phyloP scores from a whole-genome alignment of 2,888 invertebrate genomes.

The Heteromyza rotundicornis region DNA sequence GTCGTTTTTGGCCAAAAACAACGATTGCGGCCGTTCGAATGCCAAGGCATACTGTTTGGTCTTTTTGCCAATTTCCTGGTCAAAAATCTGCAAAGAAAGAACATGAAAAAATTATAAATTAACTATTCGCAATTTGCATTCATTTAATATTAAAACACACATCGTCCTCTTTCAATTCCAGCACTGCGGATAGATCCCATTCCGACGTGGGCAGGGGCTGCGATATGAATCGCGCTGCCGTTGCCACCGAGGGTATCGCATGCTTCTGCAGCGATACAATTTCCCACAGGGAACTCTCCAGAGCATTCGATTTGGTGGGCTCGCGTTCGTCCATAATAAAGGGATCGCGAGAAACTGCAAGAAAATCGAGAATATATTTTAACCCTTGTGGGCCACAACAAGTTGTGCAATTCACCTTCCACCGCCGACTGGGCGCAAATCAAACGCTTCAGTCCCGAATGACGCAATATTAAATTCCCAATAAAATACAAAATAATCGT shows the following conservation, averaged over 20 bases:
- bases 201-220: slow-evolving; percentile 72
- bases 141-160: slow-evolving; percentile 49
- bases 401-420: slow-evolving; percentile 50
- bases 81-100: slow-evolving; percentile 69
- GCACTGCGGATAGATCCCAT: slow-evolving; percentile 71
- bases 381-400: slow-evolving; percentile 3
- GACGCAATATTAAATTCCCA: slow-evolving; percentile 83
- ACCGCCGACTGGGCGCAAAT: slow-evolving; percentile 66
- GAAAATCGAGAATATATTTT: too few relatives aligned
- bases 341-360: slow-evolving; percentile 72
- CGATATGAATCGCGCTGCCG: slow-evolving; percentile 75
- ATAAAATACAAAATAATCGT: slow-evolving; percentile 80
- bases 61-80: slow-evolving; percentile 77
- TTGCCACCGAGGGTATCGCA: slow-evolving; percentile 73
- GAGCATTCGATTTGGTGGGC: slow-evolving; percentile 79
- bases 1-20: slow-evolving; percentile 69
- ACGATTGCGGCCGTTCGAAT: slow-evolving; percentile 74
- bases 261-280: slow-evolving; percentile 79
- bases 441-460: slow-evolving; percentile 79
- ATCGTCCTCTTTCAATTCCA: slow-evolving; percentile 72
- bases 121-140: neutral
- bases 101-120: neutral
- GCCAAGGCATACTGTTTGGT: slow-evolving; percentile 77
- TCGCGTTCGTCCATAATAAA: slow-evolving; percentile 83
- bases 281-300: slow-evolving; percentile 94